phyloP scores from a whole-genome alignment of 2,888 invertebrate genomes.

The Ypsolopha scabrella region DNA sequence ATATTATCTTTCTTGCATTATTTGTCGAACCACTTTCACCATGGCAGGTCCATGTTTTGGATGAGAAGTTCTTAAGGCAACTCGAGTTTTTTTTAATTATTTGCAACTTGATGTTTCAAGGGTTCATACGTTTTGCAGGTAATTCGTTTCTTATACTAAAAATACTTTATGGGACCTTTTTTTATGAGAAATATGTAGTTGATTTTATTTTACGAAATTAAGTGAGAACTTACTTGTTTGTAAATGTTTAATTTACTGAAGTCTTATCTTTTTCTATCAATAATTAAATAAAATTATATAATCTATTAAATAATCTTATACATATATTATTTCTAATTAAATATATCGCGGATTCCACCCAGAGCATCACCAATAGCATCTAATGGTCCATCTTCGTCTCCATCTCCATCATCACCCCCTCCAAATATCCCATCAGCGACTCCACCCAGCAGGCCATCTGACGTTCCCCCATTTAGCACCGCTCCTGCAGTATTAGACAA shows the following conservation, averaged over 20 bases:
- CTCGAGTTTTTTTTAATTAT: too few relatives aligned
- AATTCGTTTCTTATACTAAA: too few relatives aligned
- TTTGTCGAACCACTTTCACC: conserved; percentile 38
- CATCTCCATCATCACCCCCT: conserved; percentile 25
- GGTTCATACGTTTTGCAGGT: too few relatives aligned
- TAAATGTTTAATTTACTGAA: not conserved
- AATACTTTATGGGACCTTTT: too few relatives aligned
- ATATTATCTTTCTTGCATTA: conserved; percentile 20
- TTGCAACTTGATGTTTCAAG: too few relatives aligned
- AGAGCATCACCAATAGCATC: conserved; percentile 51
- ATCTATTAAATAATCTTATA: not conserved
- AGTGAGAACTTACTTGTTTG: not conserved
- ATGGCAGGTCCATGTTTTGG: not conserved
- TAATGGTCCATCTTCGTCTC: conserved; percentile 42
- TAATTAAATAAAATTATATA: not conserved
- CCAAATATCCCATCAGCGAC: conserved; percentile 12
- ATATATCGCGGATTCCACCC: conserved; percentile 12
- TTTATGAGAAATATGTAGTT: too few relatives aligned
- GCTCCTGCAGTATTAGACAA: conserved; percentile 32
- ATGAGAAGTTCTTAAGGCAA: too few relatives aligned
- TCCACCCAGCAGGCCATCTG: conserved; percentile 11
- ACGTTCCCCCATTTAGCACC: conserved; percentile 16
- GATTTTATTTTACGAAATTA: not conserved
- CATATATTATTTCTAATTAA: not conserved
- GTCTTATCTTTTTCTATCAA: not conserved